These are phyloP conservation scores for Perca flavescens DNA, from an alignment of 2,113 vertebrate species.

Conservation along the genomic window DNA sequence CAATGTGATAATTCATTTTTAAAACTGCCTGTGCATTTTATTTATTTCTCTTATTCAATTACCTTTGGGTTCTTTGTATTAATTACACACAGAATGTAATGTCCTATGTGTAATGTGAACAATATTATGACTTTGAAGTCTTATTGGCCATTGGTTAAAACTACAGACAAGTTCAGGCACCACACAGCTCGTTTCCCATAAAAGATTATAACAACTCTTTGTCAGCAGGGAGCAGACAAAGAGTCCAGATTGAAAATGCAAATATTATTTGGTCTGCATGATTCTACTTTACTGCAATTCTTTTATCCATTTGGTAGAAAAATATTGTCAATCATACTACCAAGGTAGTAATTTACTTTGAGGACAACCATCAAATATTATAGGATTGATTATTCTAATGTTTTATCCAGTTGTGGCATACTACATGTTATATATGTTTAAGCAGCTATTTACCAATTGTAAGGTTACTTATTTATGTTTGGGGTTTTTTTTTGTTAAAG, in stretches of 20 bases:
- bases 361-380: slow-evolving; percentile 24
- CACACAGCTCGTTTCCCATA: not conserved
- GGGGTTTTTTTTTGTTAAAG: not conserved
- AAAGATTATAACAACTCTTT: slow-evolving; percentile 10
- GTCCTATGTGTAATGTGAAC: not conserved
- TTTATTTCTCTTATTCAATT: slow-evolving; percentile 1
- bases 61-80: not conserved
- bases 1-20: slow-evolving; percentile 23
- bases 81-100: not conserved
- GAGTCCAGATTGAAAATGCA: slow-evolving; percentile 27
- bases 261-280: slow-evolving; percentile 27
- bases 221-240: slow-evolving; percentile 28
- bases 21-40: slow-evolving; percentile 1
- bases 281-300: slow-evolving; percentile 14
- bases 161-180: slow-evolving; percentile 2
- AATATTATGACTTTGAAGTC: slow-evolving; percentile 17
- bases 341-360: slow-evolving; percentile 40
- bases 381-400: not conserved
- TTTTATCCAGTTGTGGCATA: not conserved
- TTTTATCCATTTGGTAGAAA: slow-evolving; percentile 13
- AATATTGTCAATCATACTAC: slow-evolving; percentile 24
- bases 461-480: not conserved
- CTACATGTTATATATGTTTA: not conserved
- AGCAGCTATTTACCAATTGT: not conserved
- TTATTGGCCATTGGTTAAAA: slow-evolving; percentile 6